Evolutionary conservation across 1,140 invertebrate genomes (phyloP).

Genomic region (Achroia grisella): DNA sequence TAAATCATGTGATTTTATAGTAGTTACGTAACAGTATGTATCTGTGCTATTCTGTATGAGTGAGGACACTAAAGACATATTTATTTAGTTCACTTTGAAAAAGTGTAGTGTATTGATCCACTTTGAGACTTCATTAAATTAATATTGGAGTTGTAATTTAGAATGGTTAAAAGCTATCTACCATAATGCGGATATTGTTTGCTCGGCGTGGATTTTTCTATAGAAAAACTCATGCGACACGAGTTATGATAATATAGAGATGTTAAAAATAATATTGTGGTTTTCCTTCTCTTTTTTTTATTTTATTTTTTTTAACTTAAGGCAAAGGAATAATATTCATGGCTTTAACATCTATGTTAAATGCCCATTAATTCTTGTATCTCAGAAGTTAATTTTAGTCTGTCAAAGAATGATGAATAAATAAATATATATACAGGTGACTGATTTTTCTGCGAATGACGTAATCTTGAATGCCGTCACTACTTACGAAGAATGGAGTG

Average conservation of each 20-base stretch:
- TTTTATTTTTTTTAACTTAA: not conserved
- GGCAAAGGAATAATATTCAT: too few relatives aligned
- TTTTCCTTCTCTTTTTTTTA: conserved; percentile 6
- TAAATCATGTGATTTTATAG: conserved; percentile 48
- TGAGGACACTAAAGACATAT: conserved; percentile 18
- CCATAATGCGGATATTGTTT: conserved; percentile 19
- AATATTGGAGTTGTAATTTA: conserved; percentile 24
- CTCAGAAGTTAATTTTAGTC: too few relatives aligned
- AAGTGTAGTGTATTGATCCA: conserved; percentile 17
- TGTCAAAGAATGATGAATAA: too few relatives aligned
- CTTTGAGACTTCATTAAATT: conserved; percentile 13
- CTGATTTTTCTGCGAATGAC: too few relatives aligned
- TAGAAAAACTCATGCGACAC: conserved; percentile 52
- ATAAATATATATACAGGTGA: too few relatives aligned
- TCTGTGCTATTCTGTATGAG: conserved; percentile 25
- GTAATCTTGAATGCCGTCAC: too few relatives aligned
- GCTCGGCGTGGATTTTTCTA: conserved; percentile 61
- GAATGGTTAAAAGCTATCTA: conserved; percentile 23
- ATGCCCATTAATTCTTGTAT: too few relatives aligned
- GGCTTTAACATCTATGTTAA: too few relatives aligned
- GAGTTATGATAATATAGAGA: conserved; percentile 61
- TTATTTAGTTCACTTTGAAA: conserved; percentile 24
- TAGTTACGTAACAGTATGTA: conserved; percentile 46
- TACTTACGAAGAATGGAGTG: too few relatives aligned
- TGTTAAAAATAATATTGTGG: conserved; percentile 30